These are phyloP conservation scores for Druceiella hillmani DNA, from an alignment of 2,888 invertebrate species.

Conservation along the genomic window DNA sequence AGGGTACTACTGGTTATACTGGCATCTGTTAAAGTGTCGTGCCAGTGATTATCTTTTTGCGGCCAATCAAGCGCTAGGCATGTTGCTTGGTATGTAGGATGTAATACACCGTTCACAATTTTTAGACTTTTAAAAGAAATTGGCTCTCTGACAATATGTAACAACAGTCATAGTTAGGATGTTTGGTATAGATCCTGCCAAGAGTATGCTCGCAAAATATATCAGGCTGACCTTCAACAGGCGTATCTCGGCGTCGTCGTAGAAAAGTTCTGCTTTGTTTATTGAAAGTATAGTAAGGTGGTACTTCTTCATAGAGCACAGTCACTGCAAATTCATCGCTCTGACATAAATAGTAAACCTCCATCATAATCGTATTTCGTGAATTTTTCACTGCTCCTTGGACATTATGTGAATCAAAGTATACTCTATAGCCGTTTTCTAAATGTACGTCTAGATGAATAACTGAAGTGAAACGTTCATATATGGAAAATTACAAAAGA, in stretches of 20 bases:
- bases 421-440: too few relatives aligned
- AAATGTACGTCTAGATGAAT: too few relatives aligned
- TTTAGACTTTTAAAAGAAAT: neutral
- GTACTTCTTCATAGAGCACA: neutral
- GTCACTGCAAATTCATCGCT: constrained; percentile 1
- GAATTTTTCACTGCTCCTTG: too few relatives aligned
- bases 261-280: neutral
- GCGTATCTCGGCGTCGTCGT: neutral
- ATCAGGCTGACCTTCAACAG: neutral
- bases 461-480: too few relatives aligned
- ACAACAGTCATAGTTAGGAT: neutral
- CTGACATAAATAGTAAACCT: neutral
- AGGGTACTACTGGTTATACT: too few relatives aligned
- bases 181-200: neutral
- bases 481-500: too few relatives aligned
- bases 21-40: too few relatives aligned
- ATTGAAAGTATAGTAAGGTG: neutral
- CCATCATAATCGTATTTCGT: neutral
- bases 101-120: too few relatives aligned
- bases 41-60: too few relatives aligned
- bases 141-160: neutral
- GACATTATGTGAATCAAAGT: too few relatives aligned
- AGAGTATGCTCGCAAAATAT: constrained; percentile 1
- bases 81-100: too few relatives aligned
- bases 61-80: too few relatives aligned